A percentile compares a stretch with the other conserved stretches of the same genome.
Conservation (phyloP, 2,113 vertebrate species). For the Periophthalmodon schlosseri region DNA sequence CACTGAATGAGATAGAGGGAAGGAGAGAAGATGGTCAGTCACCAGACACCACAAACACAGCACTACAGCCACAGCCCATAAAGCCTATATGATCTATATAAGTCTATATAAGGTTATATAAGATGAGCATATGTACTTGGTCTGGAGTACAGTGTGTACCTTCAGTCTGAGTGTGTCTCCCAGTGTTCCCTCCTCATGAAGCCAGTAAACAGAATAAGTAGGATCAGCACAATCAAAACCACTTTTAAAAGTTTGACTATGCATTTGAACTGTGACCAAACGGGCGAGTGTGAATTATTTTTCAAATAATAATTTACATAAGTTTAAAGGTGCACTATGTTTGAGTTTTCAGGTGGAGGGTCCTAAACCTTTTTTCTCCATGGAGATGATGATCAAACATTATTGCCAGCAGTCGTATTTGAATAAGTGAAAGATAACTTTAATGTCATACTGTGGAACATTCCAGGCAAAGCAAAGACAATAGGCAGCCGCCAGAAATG, state of each 20-base stretch:
- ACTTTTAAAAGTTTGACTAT: background rate
- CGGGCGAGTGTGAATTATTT: background rate
- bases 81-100: too few relatives aligned
- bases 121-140: background rate
- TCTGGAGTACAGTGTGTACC: conserved; percentile 35
- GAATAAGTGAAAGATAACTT: too few relatives aligned
- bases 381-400: too few relatives aligned
- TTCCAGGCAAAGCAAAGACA: too few relatives aligned
- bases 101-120: background rate
- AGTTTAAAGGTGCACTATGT: too few relatives aligned
- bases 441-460: too few relatives aligned
- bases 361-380: too few relatives aligned
- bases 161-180: conserved; percentile 14
- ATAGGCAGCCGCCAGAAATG: too few relatives aligned
- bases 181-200: conserved; percentile 40
- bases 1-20: background rate
- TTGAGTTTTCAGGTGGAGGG: too few relatives aligned
- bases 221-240: background rate
- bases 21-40: background rate
- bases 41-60: background rate
- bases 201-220: conserved; percentile 44
- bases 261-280: too few relatives aligned
- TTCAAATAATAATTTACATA: background rate
- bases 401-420: too few relatives aligned
- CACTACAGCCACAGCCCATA: background rate